Evolutionary conservation across 2,797 vertebrate genomes (phyloP), one percentile per base, ranked within the genome.

Genomic region (Micropoecilia bifurca): DNA sequence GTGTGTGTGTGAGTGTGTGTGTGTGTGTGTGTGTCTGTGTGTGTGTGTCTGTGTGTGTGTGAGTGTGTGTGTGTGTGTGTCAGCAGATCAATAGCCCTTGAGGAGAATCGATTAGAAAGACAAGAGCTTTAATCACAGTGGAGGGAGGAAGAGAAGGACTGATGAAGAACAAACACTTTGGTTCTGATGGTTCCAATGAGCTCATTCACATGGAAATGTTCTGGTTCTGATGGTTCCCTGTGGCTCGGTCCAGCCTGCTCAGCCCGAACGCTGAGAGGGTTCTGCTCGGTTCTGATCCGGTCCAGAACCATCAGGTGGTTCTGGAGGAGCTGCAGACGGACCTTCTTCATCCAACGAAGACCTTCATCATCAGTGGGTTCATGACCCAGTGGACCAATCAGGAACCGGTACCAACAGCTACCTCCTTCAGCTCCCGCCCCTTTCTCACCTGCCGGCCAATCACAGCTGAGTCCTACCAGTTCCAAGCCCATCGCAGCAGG

Each of bases 61-160:
- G 25, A 0, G 55, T 4, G 25, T 1, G 53, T 0, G 10, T 75
- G 55, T 63, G 71, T 53, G 76, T 72, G 81, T 85, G 73, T 85
- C 72, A 80, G 76, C 74, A 72, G 79, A 91, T 90, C 88, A 83
- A 90, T 82, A 75, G 84, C 86, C 80, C 84, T 80, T 86, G 80
- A 90, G 83, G 79, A 84, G 80, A 83, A 89, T 91, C 77, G 82
- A 90, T 89, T 88, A 66, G 83, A 85, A 86, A 84, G 90, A 88
- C 86, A 90, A 72, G 87, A 87, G 81, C 82, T 87, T 85, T 89
- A 89, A 87, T 92, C 82, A 87, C 3, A 1, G 45, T 68, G 28
- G 68, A 66, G 53, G 28, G 48, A 43, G 28, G 73, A 41, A 53
- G 73, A 75, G 7, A 69, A 81, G 39, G 78, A 14, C 71, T 82